Base-by-base conservation (phyloP, 2,888 invertebrate species). In the Parnassius glacialis region DNA sequence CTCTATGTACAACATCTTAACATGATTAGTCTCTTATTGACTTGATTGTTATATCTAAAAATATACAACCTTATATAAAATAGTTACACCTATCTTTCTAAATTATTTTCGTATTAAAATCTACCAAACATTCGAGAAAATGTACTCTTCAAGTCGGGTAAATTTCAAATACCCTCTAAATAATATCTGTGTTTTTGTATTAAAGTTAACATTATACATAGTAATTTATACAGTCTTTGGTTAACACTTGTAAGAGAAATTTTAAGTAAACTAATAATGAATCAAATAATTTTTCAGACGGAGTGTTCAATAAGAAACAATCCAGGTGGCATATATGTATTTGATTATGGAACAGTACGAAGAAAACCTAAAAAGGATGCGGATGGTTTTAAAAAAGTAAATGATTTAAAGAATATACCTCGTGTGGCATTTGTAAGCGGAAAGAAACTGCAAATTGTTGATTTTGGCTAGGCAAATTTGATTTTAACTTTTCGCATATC, bases 391-490 rank as follows among this genome's bases (percentile, higher is more conserved):
- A 83, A 83, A 75, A 84, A 72, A 80, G 75, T 81, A 16, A 84
- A 80, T 54, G 90, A 90, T 72, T 73, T 87, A 60, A 78, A 80
- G 20, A 76, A 73, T 34, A 75, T 91, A 12, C 94, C 94, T 11
- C 92, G 92, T 65, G 83, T 94, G 10, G 89, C 92, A 9, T 94
- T 93, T 71, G 92, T 92, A 20, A 85, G 92, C 43, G 93, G 92
- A 9, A 93, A 90, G 70, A 87, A 86, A 70, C 74, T 94, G 61
- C 92, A 92, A 70, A 93, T 93, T 70, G 84, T 93, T 20, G 93
- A 93, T 64, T 89, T 93, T 68, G 92, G 92, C 61, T 87, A 73
- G 76, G n/a, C 11, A n/a, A 47, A 47, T 47, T 13, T 9, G 25
- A 25, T 25, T 25, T 25, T 25, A 25, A 43, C 10, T 43, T 3